Base-by-base conservation (phyloP, 1,140 invertebrate species). In the Adoxophyes honmai region DNA sequence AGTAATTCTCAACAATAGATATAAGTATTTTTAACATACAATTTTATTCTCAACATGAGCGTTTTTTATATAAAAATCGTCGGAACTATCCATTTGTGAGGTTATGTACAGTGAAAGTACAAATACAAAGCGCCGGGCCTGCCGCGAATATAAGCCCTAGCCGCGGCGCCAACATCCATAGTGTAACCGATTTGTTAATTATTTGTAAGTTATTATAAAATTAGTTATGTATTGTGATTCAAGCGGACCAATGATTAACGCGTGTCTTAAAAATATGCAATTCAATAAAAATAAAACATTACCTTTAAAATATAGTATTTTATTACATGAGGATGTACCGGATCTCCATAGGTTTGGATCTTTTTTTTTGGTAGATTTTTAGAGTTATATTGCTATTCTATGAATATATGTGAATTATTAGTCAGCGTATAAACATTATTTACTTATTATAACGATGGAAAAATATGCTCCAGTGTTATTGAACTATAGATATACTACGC, bases 1-100 rank as follows among this genome's bases (percentile, higher is more conserved):
- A 75, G 66, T 74, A 80, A 76, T 75, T 77, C 65, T 83, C 76
- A 86, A 84, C 81, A 81, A 76, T 77, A 73, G 60, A 84, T 82
- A 83, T 80, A 71, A 70, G 52, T 62, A 62, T 62, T 74, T 74
- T 72, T 55, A 78, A 77, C 73, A 75, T 74, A 77, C 68, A 71
- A 75, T 68, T 73, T 69, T 67, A 71, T 79, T 76, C 67, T 55
- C 36, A 55, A 55, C 73, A 76, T 76, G 75, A 77, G 77, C 71
- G 53, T 71, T 66, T 70, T 57, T 54, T 55, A 67, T 69, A 66
- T 66, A 66, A 68, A 71, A 62, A 54, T 55, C 52, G 58, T 68
- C 34, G 57, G 64, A 61, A 70, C 59, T 63, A 52, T 59, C 35
- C 56, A 33, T 57, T 42, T 48, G 57, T 56, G 48, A 53, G 36